phyloP scores from a whole-genome alignment of 2,888 invertebrate species.

The Napeogenes inachia region DNA sequence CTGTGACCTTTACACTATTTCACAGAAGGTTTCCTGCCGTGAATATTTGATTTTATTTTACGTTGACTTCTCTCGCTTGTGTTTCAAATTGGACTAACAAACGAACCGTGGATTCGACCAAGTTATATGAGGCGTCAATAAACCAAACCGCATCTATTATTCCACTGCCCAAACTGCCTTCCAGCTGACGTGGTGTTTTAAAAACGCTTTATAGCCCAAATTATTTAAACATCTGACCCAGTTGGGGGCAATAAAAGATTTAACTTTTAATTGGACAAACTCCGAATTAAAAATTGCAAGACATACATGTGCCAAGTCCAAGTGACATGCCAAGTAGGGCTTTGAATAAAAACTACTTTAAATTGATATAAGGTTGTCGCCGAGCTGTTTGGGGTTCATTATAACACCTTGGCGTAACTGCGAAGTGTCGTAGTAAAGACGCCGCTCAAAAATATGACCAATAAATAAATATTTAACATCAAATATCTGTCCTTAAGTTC shows the following conservation, averaged over 20 bases:
- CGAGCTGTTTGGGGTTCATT: slow-evolving; percentile 31
- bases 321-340: background rate
- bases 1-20: too few relatives aligned
- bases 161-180: slow-evolving; percentile 43
- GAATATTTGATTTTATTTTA: slow-evolving; percentile 20
- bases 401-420: slow-evolving; percentile 60
- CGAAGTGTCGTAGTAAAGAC: slow-evolving; percentile 56
- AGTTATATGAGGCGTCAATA: slow-evolving; percentile 74
- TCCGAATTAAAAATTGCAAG: background rate
- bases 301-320: too few relatives aligned
- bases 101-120: slow-evolving; percentile 46
- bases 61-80: slow-evolving; percentile 65
- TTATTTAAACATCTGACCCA: slow-evolving; percentile 61
- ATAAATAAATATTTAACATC: slow-evolving; percentile 69
- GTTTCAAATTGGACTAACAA: slow-evolving; percentile 74
- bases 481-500: slow-evolving; percentile 68
- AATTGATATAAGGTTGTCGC: slow-evolving; percentile 24
- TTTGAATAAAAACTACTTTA: background rate
- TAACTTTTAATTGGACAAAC: slow-evolving; percentile 45
- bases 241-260: slow-evolving; percentile 47
- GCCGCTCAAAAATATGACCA: slow-evolving; percentile 60
- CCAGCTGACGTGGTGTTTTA: slow-evolving; percentile 69
- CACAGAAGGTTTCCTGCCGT: background rate
- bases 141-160: slow-evolving; percentile 75
- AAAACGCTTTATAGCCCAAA: slow-evolving; percentile 62